A percentile compares a stretch with the other conserved stretches of the same genome.
Evolutionary conservation across 2,888 invertebrate species (phyloP).

Genomic region (Mystacides longicornis): DNA sequence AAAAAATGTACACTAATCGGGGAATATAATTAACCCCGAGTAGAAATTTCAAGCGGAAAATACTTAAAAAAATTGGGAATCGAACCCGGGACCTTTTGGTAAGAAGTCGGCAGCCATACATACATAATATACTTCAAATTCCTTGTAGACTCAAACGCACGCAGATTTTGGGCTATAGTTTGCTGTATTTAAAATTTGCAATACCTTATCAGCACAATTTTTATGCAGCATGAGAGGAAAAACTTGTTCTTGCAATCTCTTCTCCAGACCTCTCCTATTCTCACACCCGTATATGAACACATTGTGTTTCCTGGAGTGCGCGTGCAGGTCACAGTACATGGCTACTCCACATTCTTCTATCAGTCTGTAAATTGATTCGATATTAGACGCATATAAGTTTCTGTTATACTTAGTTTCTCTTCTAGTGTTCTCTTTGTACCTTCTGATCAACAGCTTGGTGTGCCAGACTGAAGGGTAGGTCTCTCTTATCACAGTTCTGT

Average conservation of each 20-base stretch:
- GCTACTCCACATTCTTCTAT: constrained; percentile 86
- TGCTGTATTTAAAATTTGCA: too few relatives aligned
- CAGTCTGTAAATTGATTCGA: constrained; percentile 48
- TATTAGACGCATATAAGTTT: not conserved
- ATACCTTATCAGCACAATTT: constrained; percentile 81
- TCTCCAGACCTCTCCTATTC: constrained; percentile 69
- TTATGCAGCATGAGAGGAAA: constrained; percentile 92
- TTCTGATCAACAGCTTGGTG: constrained; percentile 80
- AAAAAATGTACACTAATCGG: too few relatives aligned
- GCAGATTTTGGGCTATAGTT: too few relatives aligned
- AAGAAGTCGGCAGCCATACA: too few relatives aligned
- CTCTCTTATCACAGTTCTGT: constrained; percentile 84
- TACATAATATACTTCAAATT: too few relatives aligned
- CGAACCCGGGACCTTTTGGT: too few relatives aligned
- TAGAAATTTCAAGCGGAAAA: too few relatives aligned
- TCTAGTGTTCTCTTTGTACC: constrained; percentile 39
- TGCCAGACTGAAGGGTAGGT: constrained; percentile 94
- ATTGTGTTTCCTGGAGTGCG: constrained; percentile 91
- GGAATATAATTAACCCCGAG: too few relatives aligned
- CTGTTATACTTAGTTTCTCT: not conserved
- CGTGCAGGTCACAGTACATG: constrained; percentile 89
- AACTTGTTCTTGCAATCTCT: constrained; percentile 81
- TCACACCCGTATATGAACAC: constrained; percentile 96
- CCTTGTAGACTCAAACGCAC: too few relatives aligned
- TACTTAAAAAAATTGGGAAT: too few relatives aligned